A percentile compares a stretch with the other conserved stretches of the same genome.
phyloP scores from a whole-genome alignment of 2,888 invertebrate genomes.

The Vannuccia rotundouncinata region DNA sequence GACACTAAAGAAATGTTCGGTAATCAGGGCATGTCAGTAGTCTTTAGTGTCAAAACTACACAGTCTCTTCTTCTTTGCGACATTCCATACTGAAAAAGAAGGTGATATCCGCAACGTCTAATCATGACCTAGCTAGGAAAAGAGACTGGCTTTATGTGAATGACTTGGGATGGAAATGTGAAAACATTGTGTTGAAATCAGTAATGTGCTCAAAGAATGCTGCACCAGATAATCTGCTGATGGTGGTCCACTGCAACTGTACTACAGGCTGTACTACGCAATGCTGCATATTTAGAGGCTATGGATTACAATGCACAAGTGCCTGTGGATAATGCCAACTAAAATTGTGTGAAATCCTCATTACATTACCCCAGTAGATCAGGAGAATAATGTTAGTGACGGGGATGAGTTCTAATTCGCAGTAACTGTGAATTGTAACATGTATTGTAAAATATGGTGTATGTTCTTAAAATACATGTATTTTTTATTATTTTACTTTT shows the following conservation, averaged over 20 bases:
- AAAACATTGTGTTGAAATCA: slow-evolving; percentile 15
- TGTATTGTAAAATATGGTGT: neutral
- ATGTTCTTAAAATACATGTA: slow-evolving; percentile 22
- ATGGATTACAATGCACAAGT: slow-evolving; percentile 29
- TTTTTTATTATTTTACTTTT: too few relatives aligned
- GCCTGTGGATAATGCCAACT: slow-evolving; percentile 37
- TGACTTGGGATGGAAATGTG: slow-evolving; percentile 36
- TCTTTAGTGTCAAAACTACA: slow-evolving; percentile 32
- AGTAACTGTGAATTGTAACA: neutral
- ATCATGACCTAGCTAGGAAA: slow-evolving; percentile 4
- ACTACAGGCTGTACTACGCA: slow-evolving; percentile 29
- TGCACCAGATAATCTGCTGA: slow-evolving; percentile 33
- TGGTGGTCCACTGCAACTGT: slow-evolving; percentile 30
- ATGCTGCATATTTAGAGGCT: slow-evolving; percentile 32
- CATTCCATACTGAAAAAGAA: slow-evolving; percentile 29
- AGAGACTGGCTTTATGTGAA: neutral
- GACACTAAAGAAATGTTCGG: slow-evolving; percentile 20
- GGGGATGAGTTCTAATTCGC: slow-evolving; percentile 3
- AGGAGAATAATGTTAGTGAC: slow-evolving; percentile 1
- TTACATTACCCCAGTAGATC: slow-evolving; percentile 14
- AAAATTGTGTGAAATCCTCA: slow-evolving; percentile 29
- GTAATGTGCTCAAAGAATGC: slow-evolving; percentile 28
- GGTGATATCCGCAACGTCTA: slow-evolving; percentile 28
- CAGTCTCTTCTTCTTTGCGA: slow-evolving; percentile 20
- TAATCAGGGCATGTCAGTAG: slow-evolving; percentile 22